Evolutionary conservation across 92 coral and sea anemone genomes (phyloP).

Genomic region (Hydrozoanthus gracilis): DNA sequence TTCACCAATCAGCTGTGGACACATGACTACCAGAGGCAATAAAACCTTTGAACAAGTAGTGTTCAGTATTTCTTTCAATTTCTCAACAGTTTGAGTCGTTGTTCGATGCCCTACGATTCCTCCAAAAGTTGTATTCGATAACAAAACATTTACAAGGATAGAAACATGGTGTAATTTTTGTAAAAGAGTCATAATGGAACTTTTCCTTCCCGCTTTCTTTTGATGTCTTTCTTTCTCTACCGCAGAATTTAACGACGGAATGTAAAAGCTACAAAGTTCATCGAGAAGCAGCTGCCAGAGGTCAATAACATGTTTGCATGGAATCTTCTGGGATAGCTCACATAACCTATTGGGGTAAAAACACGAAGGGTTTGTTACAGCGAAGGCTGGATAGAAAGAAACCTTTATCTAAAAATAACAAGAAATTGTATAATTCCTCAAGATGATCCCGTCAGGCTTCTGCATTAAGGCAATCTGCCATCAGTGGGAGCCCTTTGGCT

Average conservation of each 20-base stretch:
- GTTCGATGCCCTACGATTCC: conserved; percentile 68
- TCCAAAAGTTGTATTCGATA: conserved; percentile 70
- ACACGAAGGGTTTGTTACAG: neutral
- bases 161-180: conserved; percentile 54
- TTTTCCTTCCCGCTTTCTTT: neutral
- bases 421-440: too few relatives aligned
- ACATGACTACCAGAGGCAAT: conserved; percentile 15
- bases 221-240: neutral
- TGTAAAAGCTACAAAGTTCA: conserved; percentile 8
- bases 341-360: conserved; percentile 2
- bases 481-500: too few relatives aligned
- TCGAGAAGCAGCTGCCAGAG: conserved; percentile 30
- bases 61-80: conserved; percentile 40
- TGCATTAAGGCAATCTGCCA: too few relatives aligned
- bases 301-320: conserved; percentile 40
- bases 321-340: conserved; percentile 10
- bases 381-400: too few relatives aligned
- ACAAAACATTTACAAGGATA: conserved; percentile 57
- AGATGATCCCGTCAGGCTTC: too few relatives aligned
- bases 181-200: neutral
- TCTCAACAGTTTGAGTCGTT: conserved; percentile 47
- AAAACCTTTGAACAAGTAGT: neutral
- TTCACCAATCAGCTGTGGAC: conserved; percentile 12
- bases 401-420: too few relatives aligned
- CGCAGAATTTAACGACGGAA: neutral